Base-by-base conservation (phyloP, 2,797 vertebrate genomes). In the Hippoglossus hippoglossus region DNA sequence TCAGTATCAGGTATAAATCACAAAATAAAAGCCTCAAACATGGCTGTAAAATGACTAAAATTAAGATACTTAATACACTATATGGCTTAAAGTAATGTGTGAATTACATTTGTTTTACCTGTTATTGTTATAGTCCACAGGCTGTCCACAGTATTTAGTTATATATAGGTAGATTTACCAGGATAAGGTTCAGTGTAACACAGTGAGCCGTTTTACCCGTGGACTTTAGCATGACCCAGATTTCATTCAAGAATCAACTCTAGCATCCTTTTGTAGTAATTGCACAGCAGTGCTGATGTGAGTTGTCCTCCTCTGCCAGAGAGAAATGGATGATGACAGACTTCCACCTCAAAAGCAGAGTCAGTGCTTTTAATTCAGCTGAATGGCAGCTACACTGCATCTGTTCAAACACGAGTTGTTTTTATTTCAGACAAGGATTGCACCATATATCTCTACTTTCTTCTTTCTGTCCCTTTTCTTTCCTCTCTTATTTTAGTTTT, bases 331-430 rank as follows among this genome's bases (percentile, higher is more conserved):
- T 56, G 63, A 69, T 65, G 64, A 75, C 78, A 70, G 67, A 47
- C 21, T 31, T 60, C 24, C 16, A 85, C 71, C 81, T 87, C 57
- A 75, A 79, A 81, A 76, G 77, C 66, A 58, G 58, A 80, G 66
- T 68, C 58, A 22, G 44, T 58, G 72, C 75, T 80, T 75, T 73
- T 64, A 28, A 63, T 77, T 73, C 63, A 60, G 58, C 64, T 63
- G 63, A 77, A 66, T 10, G 22, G 31, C 18, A 22, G 46, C 52
- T 25, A 0, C 16, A 5, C 57, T 18, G 19, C 68, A 63, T 81
- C 65, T 75, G 77, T 69, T 67, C 21, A 53, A 52, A 75, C 34
- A 22, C 5, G 4, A 25, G 13, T 53, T 49, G 46, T n/a, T 46
- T 51, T 44, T 9, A 10, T 54, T 44, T 58, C 44, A 56, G 16